phyloP scores from a whole-genome alignment of 2,888 invertebrate genomes.

The Lycocerus yunnanus region DNA sequence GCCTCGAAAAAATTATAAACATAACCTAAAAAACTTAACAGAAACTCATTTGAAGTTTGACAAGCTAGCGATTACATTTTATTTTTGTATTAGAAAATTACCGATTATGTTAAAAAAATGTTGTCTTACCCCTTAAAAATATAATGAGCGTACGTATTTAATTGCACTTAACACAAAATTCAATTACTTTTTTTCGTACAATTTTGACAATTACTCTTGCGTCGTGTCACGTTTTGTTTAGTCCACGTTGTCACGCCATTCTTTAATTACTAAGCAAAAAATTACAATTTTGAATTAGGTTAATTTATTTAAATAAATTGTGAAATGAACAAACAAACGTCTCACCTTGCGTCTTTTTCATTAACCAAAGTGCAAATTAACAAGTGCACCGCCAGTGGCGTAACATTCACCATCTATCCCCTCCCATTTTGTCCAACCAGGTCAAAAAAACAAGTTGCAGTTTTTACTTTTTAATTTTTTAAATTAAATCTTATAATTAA shows the following conservation, averaged over 20 bases:
- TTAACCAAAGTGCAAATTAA: background rate
- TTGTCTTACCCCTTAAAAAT: background rate
- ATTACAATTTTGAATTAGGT: background rate
- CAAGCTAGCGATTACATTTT: background rate
- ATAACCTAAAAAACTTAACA: background rate
- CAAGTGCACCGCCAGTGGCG: background rate
- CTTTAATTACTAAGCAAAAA: background rate
- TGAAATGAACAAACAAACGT: background rate
- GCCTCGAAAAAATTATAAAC: background rate
- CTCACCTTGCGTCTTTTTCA: background rate
- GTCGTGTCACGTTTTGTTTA: conserved; percentile 1
- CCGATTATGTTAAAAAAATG: background rate
- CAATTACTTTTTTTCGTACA: background rate
- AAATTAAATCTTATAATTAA: background rate
- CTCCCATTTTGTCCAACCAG: background rate
- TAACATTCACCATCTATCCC: background rate
- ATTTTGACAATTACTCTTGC: background rate
- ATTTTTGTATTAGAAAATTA: background rate
- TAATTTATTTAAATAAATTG: background rate
- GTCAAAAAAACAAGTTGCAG: background rate
- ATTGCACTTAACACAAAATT: conserved; percentile 9
- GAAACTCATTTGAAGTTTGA: background rate
- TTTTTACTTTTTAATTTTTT: background rate
- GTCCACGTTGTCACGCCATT: conserved; percentile 6
- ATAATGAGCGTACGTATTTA: conserved; percentile 7